Conservation (phyloP, 2,888 invertebrate species). For the Volucella bombylans region DNA sequence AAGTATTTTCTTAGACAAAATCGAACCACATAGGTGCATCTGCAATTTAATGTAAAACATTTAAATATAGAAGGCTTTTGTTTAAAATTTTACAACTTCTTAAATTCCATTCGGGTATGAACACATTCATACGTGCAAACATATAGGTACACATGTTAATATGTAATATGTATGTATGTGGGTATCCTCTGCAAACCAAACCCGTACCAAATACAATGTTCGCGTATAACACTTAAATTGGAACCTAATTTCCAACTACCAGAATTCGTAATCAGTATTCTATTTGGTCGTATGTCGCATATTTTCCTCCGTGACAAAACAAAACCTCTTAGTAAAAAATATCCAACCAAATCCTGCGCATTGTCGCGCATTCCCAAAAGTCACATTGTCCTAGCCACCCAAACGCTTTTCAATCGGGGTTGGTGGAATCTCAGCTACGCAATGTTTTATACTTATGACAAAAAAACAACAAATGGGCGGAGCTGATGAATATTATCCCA, state of each 20-base stretch:
- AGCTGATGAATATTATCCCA: slow-evolving; percentile 77
- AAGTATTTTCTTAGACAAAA: slow-evolving; percentile 33
- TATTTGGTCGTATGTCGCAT: slow-evolving; percentile 38
- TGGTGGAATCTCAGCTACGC: slow-evolving; percentile 76
- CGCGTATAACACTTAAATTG: slow-evolving; percentile 47
- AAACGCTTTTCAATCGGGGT: slow-evolving; percentile 62
- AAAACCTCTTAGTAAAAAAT: slow-evolving; percentile 39
- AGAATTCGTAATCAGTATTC: slow-evolving; percentile 32
- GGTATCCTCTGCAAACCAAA: not conserved
- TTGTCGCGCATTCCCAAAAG: slow-evolving; percentile 27
- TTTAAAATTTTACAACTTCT: not conserved
- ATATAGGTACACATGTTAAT: slow-evolving; percentile 1
- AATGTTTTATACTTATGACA: slow-evolving; percentile 72
- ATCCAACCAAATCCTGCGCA: slow-evolving; percentile 65
- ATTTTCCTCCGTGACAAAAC: slow-evolving; percentile 46
- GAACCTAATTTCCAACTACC: slow-evolving; percentile 18
- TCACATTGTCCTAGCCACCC: slow-evolving; percentile 47
- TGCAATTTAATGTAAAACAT: not conserved
- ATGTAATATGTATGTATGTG: not conserved
- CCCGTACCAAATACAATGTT: slow-evolving; percentile 1
- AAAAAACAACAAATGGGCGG: slow-evolving; percentile 81
- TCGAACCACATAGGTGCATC: not conserved
- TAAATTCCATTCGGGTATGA: not conserved
- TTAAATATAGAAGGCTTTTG: not conserved
- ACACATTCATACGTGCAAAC: not conserved